Percentiles rank a stretch among this genome's conserved stretches.
Conservation (phyloP, 2,888 invertebrate genomes). For the Serripes groenlandicus region DNA sequence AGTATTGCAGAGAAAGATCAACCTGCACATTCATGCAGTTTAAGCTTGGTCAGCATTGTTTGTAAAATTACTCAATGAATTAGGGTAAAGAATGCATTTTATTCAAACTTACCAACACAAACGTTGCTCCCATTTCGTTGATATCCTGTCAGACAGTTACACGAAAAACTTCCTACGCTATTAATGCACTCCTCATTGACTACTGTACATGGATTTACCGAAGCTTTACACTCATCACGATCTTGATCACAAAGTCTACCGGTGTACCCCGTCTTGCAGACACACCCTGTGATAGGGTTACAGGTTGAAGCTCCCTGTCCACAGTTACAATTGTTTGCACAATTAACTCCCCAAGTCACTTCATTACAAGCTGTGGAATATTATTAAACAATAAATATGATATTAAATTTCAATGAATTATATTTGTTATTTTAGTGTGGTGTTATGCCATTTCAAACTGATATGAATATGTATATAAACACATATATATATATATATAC, state of each 20-base stretch:
- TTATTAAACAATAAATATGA: too few relatives aligned
- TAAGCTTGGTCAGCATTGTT: too few relatives aligned
- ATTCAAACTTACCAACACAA: conserved; percentile 26
- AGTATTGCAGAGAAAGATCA: too few relatives aligned
- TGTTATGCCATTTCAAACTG: too few relatives aligned
- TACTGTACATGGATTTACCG: conserved; percentile 57
- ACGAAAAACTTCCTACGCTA: conserved; percentile 60
- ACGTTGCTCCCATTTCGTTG: neutral
- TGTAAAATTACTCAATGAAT: too few relatives aligned
- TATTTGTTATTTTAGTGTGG: too few relatives aligned
- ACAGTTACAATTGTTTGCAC: conserved; percentile 65
- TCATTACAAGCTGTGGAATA: conserved; percentile 67
- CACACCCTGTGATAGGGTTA: conserved; percentile 62
- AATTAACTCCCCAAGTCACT: conserved; percentile 57
- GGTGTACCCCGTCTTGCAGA: conserved; percentile 63
- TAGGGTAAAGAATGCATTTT: too few relatives aligned
- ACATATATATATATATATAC: too few relatives aligned
- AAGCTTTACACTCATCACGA: conserved; percentile 58
- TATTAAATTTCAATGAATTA: too few relatives aligned
- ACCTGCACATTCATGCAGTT: too few relatives aligned
- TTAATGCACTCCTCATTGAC: conserved; percentile 58
- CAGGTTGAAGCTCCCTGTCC: conserved; percentile 57
- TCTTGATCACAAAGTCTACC: conserved; percentile 65
- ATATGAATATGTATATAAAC: too few relatives aligned
- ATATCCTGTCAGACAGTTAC: conserved; percentile 65